Evolutionary conservation across 1,140 invertebrate species (phyloP).

Genomic region (Phocides pigmalion): DNA sequence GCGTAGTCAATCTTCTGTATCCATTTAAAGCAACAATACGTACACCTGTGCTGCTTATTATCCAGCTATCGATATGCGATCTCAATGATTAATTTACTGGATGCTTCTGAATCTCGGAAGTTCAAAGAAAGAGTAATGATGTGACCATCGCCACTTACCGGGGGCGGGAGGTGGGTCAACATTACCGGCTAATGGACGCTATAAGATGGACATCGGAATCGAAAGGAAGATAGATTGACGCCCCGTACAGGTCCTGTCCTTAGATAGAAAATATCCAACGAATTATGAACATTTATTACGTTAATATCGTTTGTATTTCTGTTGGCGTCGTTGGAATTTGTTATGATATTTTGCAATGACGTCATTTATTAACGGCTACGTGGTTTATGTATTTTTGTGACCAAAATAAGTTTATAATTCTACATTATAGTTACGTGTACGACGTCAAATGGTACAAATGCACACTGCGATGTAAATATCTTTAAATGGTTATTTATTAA

Average conservation of each 20-base stretch:
- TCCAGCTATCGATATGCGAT: conserved; percentile 3
- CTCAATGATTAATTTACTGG: conserved; percentile 10
- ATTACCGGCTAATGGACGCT: conserved; percentile 25
- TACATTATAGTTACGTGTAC: too few relatives aligned
- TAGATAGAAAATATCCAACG: background rate
- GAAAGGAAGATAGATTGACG: conserved; percentile 28
- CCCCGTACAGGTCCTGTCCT: background rate
- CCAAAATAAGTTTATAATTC: too few relatives aligned
- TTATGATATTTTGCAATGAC: too few relatives aligned
- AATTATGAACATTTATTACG: conserved; percentile 5
- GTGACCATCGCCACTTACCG: conserved; percentile 30
- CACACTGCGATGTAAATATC: too few relatives aligned
- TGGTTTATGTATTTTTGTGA: too few relatives aligned
- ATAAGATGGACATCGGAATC: conserved; percentile 32
- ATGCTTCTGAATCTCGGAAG: background rate
- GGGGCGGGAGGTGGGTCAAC: conserved; percentile 3
- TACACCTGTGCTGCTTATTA: background rate
- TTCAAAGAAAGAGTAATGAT: conserved; percentile 33
- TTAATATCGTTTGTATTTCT: too few relatives aligned
- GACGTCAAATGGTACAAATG: too few relatives aligned
- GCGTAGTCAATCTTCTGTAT: too few relatives aligned
- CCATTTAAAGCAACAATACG: background rate
- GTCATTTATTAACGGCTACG: too few relatives aligned
- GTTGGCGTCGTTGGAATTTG: too few relatives aligned
- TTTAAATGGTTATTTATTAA: too few relatives aligned